Base-by-base conservation (phyloP, 2,113 vertebrate genomes). In the Eidolon helvum region DNA sequence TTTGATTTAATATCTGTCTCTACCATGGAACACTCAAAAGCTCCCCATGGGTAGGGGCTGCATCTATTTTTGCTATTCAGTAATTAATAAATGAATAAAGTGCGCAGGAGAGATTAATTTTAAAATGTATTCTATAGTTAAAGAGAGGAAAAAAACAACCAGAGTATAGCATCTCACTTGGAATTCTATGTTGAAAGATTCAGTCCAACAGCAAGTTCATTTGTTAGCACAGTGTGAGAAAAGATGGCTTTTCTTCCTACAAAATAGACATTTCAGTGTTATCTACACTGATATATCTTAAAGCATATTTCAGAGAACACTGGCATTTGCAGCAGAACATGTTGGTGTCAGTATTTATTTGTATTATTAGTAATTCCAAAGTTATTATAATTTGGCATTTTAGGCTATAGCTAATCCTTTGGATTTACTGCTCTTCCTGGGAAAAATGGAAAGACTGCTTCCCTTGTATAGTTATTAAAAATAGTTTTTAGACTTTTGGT, bases 381-480 rank as follows among this genome's bases (percentile, higher is more conserved):
- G n/a, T 87, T 85, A 59, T 89, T 90, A 72, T 11, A 79, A 72
- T 71, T 72, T 91, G 63, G 72, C n/a, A 9, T 90, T 84, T 80
- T 74, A 87, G 75, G 22, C 40, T 68, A 65, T 74, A 55, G 66
- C 68, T 77, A 74, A 95, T 91, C 82, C 84, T 92, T 57, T 90
- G 57, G 55, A 90, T 30, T 96, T 85, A 68, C 45, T 89, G 68
- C 74, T 90, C n/a, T 97, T 74, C 38, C 21, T 96, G 78, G 63
- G 74, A 90, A 96, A 97, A 93, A 55, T 40, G 88, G 71, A 96
- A 90, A 63, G 43, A 82, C 30, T 61, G 33, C 79, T 87, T 87
- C 38, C 69, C 94, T 87, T n/a, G 18, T 63, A 50, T 11, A 69
- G 61, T 72, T 97, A 94, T 61, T 95, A 79, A 35, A 90, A 61